These are phyloP conservation scores for Erythrocebus patas DNA, from an alignment of 2,113 vertebrate genomes.

Conservation along the genomic window DNA sequence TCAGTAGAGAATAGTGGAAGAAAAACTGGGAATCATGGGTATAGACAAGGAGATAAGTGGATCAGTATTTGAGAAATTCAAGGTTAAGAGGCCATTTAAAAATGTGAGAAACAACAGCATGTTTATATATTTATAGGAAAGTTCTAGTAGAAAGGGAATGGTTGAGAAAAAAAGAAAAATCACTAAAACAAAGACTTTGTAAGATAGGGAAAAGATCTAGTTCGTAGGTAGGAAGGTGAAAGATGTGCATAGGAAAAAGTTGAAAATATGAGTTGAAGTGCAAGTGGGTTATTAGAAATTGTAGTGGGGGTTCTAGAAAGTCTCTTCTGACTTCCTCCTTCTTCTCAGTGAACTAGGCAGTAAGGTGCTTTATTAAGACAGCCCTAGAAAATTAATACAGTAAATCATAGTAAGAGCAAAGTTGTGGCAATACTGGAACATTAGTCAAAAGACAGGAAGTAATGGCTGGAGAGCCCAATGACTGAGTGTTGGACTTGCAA, in stretches of 20 bases:
- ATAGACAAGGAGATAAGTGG: background rate
- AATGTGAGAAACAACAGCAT: background rate
- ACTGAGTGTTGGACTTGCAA: background rate
- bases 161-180: background rate
- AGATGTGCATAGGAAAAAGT: background rate
- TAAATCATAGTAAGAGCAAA: background rate
- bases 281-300: background rate
- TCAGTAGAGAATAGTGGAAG: background rate
- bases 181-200: background rate
- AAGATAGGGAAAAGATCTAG: background rate
- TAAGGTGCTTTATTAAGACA: background rate
- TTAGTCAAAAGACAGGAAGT: background rate
- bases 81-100: background rate
- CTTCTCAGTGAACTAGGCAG: background rate
- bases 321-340: background rate
- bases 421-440: background rate
- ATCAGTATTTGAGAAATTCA: background rate
- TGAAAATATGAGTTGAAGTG: background rate
- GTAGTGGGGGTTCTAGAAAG: background rate
- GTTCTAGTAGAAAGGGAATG: background rate
- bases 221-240: background rate
- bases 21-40: background rate
- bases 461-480: background rate
- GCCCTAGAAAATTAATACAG: background rate
- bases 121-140: background rate